Evolutionary conservation across 2,797 vertebrate species (phyloP).

Genomic region (Potorous gilbertii): DNA sequence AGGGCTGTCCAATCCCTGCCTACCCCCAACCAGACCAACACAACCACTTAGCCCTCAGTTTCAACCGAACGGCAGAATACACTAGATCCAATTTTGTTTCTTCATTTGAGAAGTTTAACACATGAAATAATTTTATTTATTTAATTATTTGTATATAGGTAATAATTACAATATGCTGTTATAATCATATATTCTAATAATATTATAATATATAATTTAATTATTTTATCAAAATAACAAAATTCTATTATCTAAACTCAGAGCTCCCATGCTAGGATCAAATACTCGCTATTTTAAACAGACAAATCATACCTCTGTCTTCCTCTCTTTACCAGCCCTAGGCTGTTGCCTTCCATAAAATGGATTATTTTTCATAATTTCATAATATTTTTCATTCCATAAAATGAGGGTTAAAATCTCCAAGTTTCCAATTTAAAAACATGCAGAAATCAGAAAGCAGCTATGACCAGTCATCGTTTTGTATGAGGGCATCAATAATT

Average conservation of each 20-base stretch:
- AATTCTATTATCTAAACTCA: neutral
- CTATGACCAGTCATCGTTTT: neutral
- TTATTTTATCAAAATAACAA: neutral
- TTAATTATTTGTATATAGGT: neutral
- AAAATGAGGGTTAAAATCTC: neutral
- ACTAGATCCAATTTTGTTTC: neutral
- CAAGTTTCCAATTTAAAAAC: neutral
- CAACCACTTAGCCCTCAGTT: neutral
- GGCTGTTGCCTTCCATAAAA: neutral
- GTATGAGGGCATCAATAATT: neutral
- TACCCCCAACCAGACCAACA: neutral
- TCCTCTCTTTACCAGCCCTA: neutral
- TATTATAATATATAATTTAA: neutral
- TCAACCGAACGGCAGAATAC: neutral
- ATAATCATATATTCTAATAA: neutral
- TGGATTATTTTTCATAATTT: no score
- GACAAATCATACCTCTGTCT: neutral
- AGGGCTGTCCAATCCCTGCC: neutral
- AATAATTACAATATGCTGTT: neutral
- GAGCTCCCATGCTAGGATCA: neutral
- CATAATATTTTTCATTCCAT: no score
- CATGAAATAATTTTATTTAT: neutral
- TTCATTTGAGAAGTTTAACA: neutral
- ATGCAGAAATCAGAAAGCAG: neutral
- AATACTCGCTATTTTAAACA: neutral